Conservation (phyloP, 2,888 invertebrate species). For the Magallana nippona region DNA sequence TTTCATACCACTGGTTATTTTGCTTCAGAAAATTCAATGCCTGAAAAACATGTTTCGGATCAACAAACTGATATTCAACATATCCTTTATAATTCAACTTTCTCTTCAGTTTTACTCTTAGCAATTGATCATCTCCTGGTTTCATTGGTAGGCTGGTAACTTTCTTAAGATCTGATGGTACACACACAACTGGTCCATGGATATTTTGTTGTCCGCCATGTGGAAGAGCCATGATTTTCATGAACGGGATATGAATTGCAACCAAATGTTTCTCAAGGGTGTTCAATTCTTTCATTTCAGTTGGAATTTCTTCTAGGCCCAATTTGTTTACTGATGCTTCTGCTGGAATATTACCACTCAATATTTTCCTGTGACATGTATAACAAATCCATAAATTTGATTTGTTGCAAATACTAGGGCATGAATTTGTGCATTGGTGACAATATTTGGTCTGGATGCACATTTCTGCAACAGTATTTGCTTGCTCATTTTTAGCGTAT, state of each 20-base stretch:
- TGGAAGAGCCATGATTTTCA: slow-evolving; percentile 55
- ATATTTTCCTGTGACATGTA: slow-evolving; percentile 46
- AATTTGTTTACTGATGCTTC: slow-evolving; percentile 23
- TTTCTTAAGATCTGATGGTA: slow-evolving; percentile 53
- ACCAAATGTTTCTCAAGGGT: slow-evolving; percentile 55
- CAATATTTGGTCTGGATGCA: no score
- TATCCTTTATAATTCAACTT: slow-evolving; percentile 34
- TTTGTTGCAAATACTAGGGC: neutral
- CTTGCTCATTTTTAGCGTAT: no score
- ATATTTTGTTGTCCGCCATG: slow-evolving; percentile 55
- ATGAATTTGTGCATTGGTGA: no score
- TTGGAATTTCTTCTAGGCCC: slow-evolving; percentile 41
- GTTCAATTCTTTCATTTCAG: slow-evolving; percentile 48
- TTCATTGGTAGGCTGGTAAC: slow-evolving; percentile 49
- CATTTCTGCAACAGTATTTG: no score
- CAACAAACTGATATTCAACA: slow-evolving; percentile 37
- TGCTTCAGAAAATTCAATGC: slow-evolving; percentile 29
- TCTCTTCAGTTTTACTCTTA: slow-evolving; percentile 55
- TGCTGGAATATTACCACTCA: slow-evolving; percentile 38
- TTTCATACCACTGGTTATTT: slow-evolving; percentile 32
- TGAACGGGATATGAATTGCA: slow-evolving; percentile 56
- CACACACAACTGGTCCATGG: slow-evolving; percentile 58
- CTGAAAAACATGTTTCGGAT: neutral
- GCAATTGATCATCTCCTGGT: slow-evolving; percentile 38
- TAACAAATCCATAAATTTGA: slow-evolving; percentile 41